Percentiles rank a stretch among this genome's conserved stretches.
Conservation (phyloP, 2,797 vertebrate genomes). For the Ctenochaetus hawaiiensis region DNA sequence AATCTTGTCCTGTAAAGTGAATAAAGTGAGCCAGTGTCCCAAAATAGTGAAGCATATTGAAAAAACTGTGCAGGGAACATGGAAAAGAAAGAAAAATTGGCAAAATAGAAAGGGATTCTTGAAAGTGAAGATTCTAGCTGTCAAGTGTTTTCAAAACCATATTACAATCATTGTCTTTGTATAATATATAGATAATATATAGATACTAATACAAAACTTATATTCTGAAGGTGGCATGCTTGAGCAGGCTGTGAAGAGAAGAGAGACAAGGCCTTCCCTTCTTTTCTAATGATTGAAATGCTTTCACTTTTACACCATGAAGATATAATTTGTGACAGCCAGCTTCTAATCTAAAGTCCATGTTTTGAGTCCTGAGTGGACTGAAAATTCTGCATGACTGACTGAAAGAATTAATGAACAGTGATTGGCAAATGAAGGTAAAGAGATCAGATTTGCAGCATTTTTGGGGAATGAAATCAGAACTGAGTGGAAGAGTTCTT, state of each 20-base stretch:
- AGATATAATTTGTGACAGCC: slow-evolving; percentile 39
- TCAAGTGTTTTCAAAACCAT: slow-evolving; percentile 58
- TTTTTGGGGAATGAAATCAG: slow-evolving; percentile 57
- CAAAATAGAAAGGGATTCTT: slow-evolving; percentile 26
- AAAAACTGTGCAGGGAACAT: neutral
- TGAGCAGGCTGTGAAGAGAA: slow-evolving; percentile 66
- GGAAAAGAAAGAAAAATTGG: slow-evolving; percentile 1
- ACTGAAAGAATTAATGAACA: slow-evolving; percentile 29
- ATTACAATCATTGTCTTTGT: slow-evolving; percentile 74
- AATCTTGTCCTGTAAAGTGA: slow-evolving; percentile 19
- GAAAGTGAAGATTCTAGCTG: slow-evolving; percentile 37
- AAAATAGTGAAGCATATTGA: slow-evolving; percentile 21
- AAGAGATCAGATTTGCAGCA: slow-evolving; percentile 71
- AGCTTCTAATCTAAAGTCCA: slow-evolving; percentile 29
- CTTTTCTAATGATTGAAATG: slow-evolving; percentile 47
- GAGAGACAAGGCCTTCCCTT: slow-evolving; percentile 50
- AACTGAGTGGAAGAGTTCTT: slow-evolving; percentile 68
- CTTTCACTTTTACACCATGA: slow-evolving; percentile 35
- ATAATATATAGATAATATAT: slow-evolving; percentile 62
- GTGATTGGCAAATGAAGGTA: slow-evolving; percentile 47
- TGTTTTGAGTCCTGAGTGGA: slow-evolving; percentile 33
- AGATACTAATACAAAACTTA: slow-evolving; percentile 69
- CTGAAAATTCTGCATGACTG: slow-evolving; percentile 16
- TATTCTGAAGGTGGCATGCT: slow-evolving; percentile 72
- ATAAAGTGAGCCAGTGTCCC: slow-evolving; percentile 20